Base-by-base conservation (phyloP, 2,888 invertebrate genomes). In the Ceramica pisi region DNA sequence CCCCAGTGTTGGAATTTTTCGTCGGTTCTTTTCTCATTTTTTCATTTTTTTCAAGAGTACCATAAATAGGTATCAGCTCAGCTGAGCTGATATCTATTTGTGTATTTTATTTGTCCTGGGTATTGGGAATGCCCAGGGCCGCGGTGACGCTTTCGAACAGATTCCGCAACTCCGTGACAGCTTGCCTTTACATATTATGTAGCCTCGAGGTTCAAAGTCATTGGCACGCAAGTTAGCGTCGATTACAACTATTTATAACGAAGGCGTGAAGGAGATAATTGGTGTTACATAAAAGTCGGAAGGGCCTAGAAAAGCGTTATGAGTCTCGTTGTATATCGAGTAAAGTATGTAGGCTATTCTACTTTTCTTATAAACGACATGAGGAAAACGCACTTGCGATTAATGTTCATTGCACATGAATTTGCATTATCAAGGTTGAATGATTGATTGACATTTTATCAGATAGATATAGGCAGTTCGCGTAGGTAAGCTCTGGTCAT, bases 221-320 rank as follows among this genome's bases (percentile, higher is more conserved):
- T 64, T 75, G 82, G 65, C 73, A 75, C 59, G 67, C 75, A 26
- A 71, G 67, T 81, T 81, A 82, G 41, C 69, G 35, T 56, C 61
- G 55, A 64, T 78, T 78, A 71, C 35, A 60, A 67, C 48, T 31
- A 56, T 66, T 78, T 73, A 71, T 31, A 62, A 64, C 51, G 35
- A 35, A 71, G 21, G 65, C 66, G 76, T 67, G 75, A 85, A 79
- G 53, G 31, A 66, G 65, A 61, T 82, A 75, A 75, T 62, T 81
- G 72, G 16, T 75, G 63, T 82, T 81, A 78, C 76, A 78, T 80
- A 73, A 83, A 75, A 66, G 64, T 67, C 67, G 81, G 67, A 82
- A 80, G 74, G 72, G 70, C 80, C 60, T 62, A 73, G 46, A 57
- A 65, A 74, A 14, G 16, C 64, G 50, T 56, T 14, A 71, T 9